These are phyloP conservation scores for Coregonus suidteri DNA, from an alignment of 2,797 vertebrate genomes.

Conservation along the genomic window DNA sequence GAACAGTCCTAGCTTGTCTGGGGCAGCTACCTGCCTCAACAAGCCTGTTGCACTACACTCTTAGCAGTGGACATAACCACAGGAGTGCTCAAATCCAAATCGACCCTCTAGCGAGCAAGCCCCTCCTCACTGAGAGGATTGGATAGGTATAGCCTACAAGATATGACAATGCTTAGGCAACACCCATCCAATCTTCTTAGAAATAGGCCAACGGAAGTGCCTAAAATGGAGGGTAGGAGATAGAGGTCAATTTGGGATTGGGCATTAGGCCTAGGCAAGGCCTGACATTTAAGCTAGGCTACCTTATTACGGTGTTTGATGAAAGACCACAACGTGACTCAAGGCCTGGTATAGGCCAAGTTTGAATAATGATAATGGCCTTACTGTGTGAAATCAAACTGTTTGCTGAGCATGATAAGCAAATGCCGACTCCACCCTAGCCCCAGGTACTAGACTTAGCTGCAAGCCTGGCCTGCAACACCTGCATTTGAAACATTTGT, in stretches of 20 bases:
- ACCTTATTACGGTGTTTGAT: no score
- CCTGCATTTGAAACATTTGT: not conserved
- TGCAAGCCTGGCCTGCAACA: slow-evolving; percentile 12
- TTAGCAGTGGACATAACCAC: slow-evolving; percentile 17
- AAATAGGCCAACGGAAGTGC: no score
- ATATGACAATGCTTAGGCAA: no score
- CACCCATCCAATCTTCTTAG: no score
- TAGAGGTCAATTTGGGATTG: not conserved
- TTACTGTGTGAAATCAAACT: not conserved
- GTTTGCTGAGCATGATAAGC: slow-evolving; percentile 6
- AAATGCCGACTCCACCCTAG: slow-evolving; percentile 24
- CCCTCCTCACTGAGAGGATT: no score
- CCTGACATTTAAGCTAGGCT: not conserved
- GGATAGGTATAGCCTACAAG: no score
- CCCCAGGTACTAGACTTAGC: not conserved
- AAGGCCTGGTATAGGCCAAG: not conserved
- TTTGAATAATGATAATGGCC: not conserved
- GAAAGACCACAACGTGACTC: not conserved
- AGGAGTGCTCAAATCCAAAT: not conserved
- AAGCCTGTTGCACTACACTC: slow-evolving; percentile 26
- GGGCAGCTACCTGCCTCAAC: slow-evolving; percentile 52
- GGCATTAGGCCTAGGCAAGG: not conserved
- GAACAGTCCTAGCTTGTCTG: slow-evolving; percentile 56
- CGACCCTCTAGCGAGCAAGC: no score
- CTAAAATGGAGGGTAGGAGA: no score